Evolutionary conservation across 2,888 invertebrate species (phyloP), one percentile per base, ranked within the genome.

Genomic region (Philaethria dido): DNA sequence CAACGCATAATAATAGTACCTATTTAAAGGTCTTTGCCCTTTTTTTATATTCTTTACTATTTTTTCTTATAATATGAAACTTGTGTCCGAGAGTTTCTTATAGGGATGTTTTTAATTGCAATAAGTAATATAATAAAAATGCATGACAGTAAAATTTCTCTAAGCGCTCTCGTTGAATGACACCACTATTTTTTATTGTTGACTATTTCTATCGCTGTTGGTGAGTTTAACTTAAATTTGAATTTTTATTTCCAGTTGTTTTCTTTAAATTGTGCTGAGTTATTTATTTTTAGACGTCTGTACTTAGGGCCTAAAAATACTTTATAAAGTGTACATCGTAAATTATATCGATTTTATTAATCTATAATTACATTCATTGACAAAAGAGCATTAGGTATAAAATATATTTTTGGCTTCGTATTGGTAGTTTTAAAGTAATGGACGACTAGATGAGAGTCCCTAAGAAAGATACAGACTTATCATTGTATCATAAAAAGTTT

Each of bases 221-320:
- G 73, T 78, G 69, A 74, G 66, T 75, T 72, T 73, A 69, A 74
- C 60, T 77, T 78, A 29, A 76, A 75, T 74, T 83, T 71, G 79
- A 78, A 75, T 74, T 79, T 77, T 77, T 77, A 80, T 81, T 75
- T 77, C 73, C 76, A 79, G 75, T 80, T 77, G 75, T 73, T 76
- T 77, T 82, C 72, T 75, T 65, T 75, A 73, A 70, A 74, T 71
- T 83, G 74, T 80, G 80, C 83, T 84, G 78, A 78, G 75, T 80
- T 82, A 74, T 78, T 78, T 77, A 75, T 82, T 81, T 80, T 80
- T 78, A 77, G 78, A 81, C 77, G 69, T 81, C 81, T 78, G 86
- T 89, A 87, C 86, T 88, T 89, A 89, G 88, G 88, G 86, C 87
- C 88, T 89, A 85, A 82, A 73, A 76, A 77, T 78, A 79, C 78